Base-by-base conservation (phyloP, 2,797 vertebrate species). In the Cuniculus paca region DNA sequence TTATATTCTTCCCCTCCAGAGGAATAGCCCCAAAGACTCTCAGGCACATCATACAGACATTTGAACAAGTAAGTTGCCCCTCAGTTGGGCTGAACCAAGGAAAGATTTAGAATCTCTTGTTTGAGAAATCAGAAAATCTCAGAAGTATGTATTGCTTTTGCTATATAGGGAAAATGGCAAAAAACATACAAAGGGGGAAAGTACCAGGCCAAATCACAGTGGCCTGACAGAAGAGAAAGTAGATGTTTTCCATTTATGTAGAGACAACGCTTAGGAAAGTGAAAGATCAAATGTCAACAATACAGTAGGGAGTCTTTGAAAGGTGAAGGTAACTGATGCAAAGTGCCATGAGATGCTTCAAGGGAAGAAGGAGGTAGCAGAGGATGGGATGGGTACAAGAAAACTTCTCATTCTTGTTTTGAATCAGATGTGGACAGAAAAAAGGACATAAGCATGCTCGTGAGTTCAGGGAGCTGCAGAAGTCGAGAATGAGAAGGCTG, bases 111-210 rank as follows among this genome's bases (percentile, higher is more conserved):
- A 77, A 68, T 52, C 45, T n/a, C 52, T 7, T 83, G 63, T 84
- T 56, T 65, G 81, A 17, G 54, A 89, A 87, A 65, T 65, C 4
- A 94, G 48, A 85, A 80, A 88, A 61, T 36, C 65, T 79, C 80
- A 63, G 28, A 91, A 80, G 31, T 52, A 63, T 24, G 5, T 31
- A 8, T 68, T 58, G 79, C 52, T 88, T 88, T 74, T 83, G 36
- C 8, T 74, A 74, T 19, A 5, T 2, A 31, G 28, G 6, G 10
- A 0, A 16, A 45, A 72, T 36, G 14, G 10, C 22, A 85, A 60
- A 45, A 65, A 78, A 87, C 45, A 91, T 52, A 39, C 75, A 86
- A 31, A 45, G 8, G 13, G 22, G 48, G 24, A 22, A 34, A 45
- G 22, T 28, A 3, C 12, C 14, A 7, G 36, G 45, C 28, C 68